Base-by-base conservation (phyloP, 92 coral and sea anemone species). In the Isaurus tuberculatus region DNA sequence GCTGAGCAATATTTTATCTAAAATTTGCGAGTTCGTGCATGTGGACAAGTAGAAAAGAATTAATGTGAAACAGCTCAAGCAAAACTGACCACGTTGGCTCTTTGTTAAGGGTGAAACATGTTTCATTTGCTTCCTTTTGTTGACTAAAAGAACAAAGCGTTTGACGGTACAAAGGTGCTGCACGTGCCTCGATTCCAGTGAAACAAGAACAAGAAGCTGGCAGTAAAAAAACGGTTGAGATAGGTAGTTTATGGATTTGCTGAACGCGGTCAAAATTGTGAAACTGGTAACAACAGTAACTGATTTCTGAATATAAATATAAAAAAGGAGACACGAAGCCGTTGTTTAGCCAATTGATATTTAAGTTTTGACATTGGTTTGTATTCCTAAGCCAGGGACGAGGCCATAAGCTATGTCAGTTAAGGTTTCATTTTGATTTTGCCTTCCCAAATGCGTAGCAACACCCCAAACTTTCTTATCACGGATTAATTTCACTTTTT, bases 71-170 rank as follows among this genome's bases (percentile, higher is more conserved):
- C 29, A 1, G 51, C 22, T 4, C 69, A 23, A 51, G 49, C 51
- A 33, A 25, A 55, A 34, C 23, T 25, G 58, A 58, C 82, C 68
- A 58, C 69, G 69, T 36, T 58, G 53, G 82, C 9, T 33, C 82
- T 77, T 77, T 77, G 82, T 77, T 77, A 36, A 16, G 32, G 20
- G 30, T 22, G 34, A 77, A 77, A 77, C 82, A 77, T 34, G 82
- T 77, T 57, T 53, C 51, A 58, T 77, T 77, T 58, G 34, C 49
- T 57, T 43, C 58, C 49, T 44, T 32, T 58, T 77, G 64, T 77
- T 58, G 17, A 33, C 69, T 42, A 40, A 22, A 33, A 44, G 82
- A 77, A 77, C 82, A 77, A 77, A 57, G 51, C 49, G 22, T 28
- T 77, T 34, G 67, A 16, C 20, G 27, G 51, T 25, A 77, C 82